Evolutionary conservation across 2,797 vertebrate species (phyloP).

Genomic region (Florisuga fusca): DNA sequence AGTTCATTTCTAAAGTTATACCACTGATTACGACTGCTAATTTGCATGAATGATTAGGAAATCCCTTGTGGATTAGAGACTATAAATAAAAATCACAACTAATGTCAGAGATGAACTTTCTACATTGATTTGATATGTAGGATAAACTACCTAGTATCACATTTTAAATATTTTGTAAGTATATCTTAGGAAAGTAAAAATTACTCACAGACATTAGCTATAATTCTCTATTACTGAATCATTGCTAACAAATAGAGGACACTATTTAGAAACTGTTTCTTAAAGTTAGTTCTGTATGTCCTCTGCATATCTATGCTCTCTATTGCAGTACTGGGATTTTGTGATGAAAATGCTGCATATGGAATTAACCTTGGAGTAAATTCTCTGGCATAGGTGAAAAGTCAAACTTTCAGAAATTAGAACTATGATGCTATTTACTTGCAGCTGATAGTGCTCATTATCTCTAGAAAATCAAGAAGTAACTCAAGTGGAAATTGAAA

Average conservation of each 20-base stretch:
- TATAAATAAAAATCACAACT: not conserved
- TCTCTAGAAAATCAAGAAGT: not conserved
- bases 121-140: not conserved
- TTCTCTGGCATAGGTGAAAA: not conserved
- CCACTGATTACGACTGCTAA: not conserved
- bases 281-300: not conserved
- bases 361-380: accelerated
- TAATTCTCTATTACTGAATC: not conserved
- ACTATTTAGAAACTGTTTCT: not conserved
- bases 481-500: not conserved
- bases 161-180: not conserved
- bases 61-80: not conserved
- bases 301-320: not conserved
- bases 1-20: not conserved
- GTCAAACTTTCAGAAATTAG: not conserved
- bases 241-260: not conserved
- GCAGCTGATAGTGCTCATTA: not conserved
- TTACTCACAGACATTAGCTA: not conserved
- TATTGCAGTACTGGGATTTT: not conserved
- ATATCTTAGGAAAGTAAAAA: not conserved
- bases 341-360: not conserved
- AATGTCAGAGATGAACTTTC: not conserved
- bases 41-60: slow-evolving; percentile 25
- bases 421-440: not conserved
- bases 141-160: not conserved